Evolutionary conservation across 2,888 invertebrate genomes (phyloP).

Genomic region (Marasmarcha lunaedactyla): DNA sequence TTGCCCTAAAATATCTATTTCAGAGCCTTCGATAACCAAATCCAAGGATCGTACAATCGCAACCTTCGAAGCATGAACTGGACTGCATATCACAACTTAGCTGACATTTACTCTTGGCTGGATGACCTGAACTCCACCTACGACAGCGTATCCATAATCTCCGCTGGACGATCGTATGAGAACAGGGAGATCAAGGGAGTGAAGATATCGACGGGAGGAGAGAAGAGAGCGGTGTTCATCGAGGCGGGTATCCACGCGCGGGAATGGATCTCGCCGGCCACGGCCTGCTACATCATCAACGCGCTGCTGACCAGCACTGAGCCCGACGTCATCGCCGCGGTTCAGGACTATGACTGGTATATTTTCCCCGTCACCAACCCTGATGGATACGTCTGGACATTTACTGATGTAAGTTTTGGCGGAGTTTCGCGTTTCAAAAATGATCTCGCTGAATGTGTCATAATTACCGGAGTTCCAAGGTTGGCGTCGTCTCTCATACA

Average conservation of each 20-base stretch:
- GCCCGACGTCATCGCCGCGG: conserved; percentile 46
- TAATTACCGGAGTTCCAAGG: too few relatives aligned
- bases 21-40: conserved; percentile 64
- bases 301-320: conserved; percentile 69
- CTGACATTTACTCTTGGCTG: conserved; percentile 72
- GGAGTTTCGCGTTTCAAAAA: too few relatives aligned
- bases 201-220: conserved; percentile 50
- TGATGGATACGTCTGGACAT: conserved; percentile 80
- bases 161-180: conserved; percentile 54
- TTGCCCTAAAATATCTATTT: conserved; percentile 13
- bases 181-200: conserved; percentile 53
- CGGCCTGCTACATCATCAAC: conserved; percentile 71
- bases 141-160: conserved; percentile 39
- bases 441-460: too few relatives aligned
- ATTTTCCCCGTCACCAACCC: conserved; percentile 82
- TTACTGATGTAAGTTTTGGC: conserved; percentile 50
- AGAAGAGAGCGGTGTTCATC: conserved; percentile 37
- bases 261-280: conserved; percentile 80
- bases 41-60: conserved; percentile 30
- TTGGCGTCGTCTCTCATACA: too few relatives aligned
- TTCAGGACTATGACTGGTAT: conserved; percentile 77
- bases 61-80: conserved; percentile 54
- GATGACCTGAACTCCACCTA: conserved; percentile 59
- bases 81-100: conserved; percentile 71
- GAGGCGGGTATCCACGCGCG: conserved; percentile 77